Conservation (phyloP, 2,797 vertebrate genomes). For the Halcyon chelicuti region DNA sequence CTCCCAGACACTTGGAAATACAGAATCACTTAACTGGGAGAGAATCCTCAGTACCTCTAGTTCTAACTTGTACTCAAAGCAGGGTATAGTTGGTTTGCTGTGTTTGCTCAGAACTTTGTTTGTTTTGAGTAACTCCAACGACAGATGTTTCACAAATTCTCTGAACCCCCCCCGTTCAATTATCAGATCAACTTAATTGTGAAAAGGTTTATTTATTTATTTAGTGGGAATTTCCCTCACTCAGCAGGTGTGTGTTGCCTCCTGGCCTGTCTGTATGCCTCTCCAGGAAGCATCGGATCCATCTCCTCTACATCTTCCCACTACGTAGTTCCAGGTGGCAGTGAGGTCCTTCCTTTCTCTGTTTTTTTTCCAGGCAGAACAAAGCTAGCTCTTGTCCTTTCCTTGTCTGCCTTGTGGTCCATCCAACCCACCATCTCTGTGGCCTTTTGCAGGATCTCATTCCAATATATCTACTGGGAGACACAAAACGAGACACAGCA, state of each 20-base stretch:
- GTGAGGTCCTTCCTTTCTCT: neutral
- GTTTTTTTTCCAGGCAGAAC: neutral
- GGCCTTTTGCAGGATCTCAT: neutral
- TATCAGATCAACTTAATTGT: neutral
- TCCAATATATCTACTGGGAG: fast-evolving
- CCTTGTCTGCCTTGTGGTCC: fast-evolving
- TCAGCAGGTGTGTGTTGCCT: neutral
- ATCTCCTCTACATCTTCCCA: neutral
- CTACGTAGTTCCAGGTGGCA: fast-evolving
- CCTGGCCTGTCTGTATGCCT: neutral
- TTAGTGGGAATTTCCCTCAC: neutral
- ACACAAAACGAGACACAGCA: neutral
- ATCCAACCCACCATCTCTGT: neutral
- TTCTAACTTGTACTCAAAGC: neutral
- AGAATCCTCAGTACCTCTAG: neutral
- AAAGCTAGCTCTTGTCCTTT: neutral
- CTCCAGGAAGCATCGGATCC: neutral
- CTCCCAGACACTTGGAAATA: neutral
- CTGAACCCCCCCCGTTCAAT: neutral
- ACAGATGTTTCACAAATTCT: neutral
- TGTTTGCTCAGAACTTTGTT: neutral
- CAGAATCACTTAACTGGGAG: neutral
- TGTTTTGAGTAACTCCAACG: neutral
- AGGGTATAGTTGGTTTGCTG: neutral
- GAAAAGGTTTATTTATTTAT: neutral